Evolutionary conservation across 2,797 vertebrate genomes (phyloP).

Genomic region (Hippocampus kuda): DNA sequence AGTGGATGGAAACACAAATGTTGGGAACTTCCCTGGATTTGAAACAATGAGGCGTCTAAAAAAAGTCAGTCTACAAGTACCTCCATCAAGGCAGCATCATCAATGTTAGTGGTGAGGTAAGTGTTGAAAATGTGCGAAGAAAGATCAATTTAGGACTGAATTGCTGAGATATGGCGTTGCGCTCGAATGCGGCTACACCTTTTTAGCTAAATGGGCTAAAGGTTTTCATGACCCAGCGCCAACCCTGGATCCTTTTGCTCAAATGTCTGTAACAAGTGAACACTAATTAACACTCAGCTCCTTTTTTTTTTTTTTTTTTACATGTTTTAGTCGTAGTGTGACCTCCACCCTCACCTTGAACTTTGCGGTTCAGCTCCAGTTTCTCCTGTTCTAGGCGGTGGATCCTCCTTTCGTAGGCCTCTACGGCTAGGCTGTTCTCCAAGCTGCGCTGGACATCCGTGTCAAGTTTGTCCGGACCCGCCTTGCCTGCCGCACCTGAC

Average conservation of each 20-base stretch:
- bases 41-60: no score
- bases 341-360: slow-evolving; percentile 74
- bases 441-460: slow-evolving; percentile 78
- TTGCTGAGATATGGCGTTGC: no score
- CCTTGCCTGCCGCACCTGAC: slow-evolving; percentile 52
- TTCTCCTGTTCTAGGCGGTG: slow-evolving; percentile 94
- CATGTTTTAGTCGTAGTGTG: neutral
- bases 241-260: neutral
- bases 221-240: no score
- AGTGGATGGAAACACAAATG: no score
- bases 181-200: no score
- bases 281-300: neutral
- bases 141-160: no score
- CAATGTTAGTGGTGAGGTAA: no score
- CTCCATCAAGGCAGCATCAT: no score
- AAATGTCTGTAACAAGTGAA: neutral
- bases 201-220: no score
- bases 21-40: no score
- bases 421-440: slow-evolving; percentile 89
- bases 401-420: slow-evolving; percentile 95
- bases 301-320: neutral
- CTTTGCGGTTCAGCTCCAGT: slow-evolving; percentile 87
- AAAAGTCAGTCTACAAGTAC: no score
- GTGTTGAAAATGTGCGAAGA: no score
- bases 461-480: slow-evolving; percentile 67